Base-by-base conservation (phyloP, 2,113 vertebrate species). In the Equus quagga region DNA sequence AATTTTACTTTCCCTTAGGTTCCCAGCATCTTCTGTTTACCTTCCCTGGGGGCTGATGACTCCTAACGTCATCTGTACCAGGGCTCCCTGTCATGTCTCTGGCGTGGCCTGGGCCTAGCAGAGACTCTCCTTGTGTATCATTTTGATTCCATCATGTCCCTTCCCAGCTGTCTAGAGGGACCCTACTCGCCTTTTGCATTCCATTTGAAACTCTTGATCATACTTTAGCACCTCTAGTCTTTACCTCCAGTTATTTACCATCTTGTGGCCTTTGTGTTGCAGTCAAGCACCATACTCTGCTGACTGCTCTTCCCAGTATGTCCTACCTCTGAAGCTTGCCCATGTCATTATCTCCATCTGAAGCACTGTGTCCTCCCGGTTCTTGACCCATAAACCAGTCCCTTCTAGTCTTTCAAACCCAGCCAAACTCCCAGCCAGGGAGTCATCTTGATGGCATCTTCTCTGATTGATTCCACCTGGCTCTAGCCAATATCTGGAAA, bases 401-500 rank as follows among this genome's bases (percentile, higher is more conserved):
- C 23, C 75, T 24, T 79, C 24, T 69, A 6, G 18, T 58, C 62
- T 51, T 83, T 81, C 19, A 18, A 24, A 56, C 69, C 60, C 36
- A 89, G 90, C 36, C 36, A 41, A 41, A 41, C 36, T 41, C 36
- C 36, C 36, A 41, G 36, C 36, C 36, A 41, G 36, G 60, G 33
- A 88, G 23, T 91, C 65, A 4, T 76, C 69, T 51, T 26, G 4
- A 7, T 78, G 82, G 75, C 18, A 1, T 83, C 18, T 49, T 62
- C 33, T 44, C 81, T 91, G 91, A 56, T 85, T 36, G 36, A 65
- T 91, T 80, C 36, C 78, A 28, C 11, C 86, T 76, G 69, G 18
- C 73, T 95, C 44, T 73, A 54, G 18, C 28, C 75, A 62, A 6
- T 73, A 89, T 69, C 56, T 93, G 41, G 41, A 81, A 96, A 83